Evolutionary conservation across 2,888 invertebrate genomes (phyloP), one percentile per base, ranked within the genome.

Genomic region (Drosophila setosimentum): DNA sequence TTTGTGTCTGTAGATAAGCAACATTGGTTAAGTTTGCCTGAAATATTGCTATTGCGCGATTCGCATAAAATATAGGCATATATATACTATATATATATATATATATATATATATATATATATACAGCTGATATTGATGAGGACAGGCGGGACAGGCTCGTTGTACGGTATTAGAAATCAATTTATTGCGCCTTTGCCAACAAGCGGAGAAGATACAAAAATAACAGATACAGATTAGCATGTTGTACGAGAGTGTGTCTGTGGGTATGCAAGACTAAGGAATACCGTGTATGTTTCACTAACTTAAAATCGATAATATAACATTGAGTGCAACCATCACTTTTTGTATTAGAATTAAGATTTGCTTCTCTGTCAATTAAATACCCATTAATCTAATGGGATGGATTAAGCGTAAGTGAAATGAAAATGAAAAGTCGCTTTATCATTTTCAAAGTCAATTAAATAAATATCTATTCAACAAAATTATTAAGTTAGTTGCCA

Each of bases 101-200:
- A 18, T 8, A 18, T 37, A 37, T 18, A 18, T 37, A 11, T 7
- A 21, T 42, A 6, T 45, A 16, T 21, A 10, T 27, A 2, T 50
- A n/a, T n/a, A 7, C 2, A 10, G 61, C 49, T 45, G 63, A 66
- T 71, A 76, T 80, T 73, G 51, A 69, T 62, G 68, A 62, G 58
- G 65, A 72, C 73, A 74, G 76, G 51, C 61, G 54, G 54, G 79
- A 82, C 77, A 79, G 3, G 13, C 29, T 50, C 18, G 50, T 29
- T 11, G 50, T 70, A 61, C 68, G 72, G 78, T 74, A 80, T 83
- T 82, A 78, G 85, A 89, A 84, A 85, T 85, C 85, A 87, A 85
- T 85, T 89, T 87, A 84, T 85, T 89, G 85, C 87, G 80, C 73
- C 62, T 89, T 82, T 84, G 87, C 89, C 89, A 85, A 80, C 72